Conservation (phyloP, 2,888 invertebrate species). For the Tridacna gigas region DNA sequence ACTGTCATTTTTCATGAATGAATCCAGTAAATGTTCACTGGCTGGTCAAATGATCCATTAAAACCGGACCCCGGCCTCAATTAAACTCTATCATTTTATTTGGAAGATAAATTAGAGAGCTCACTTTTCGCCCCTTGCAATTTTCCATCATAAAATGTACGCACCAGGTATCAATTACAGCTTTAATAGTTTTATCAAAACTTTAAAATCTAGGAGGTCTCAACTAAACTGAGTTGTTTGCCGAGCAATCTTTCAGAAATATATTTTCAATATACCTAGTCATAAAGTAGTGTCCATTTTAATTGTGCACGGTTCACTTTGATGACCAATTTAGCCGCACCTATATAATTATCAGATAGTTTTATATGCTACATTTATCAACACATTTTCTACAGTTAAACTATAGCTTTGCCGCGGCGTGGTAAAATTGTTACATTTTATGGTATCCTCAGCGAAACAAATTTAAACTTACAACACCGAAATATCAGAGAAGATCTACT, state of each 20-base stretch:
- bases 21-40: constrained; percentile 33
- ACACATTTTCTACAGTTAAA: constrained; percentile 34
- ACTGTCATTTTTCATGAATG: constrained; percentile 57
- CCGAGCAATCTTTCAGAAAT: constrained; percentile 11
- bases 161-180: constrained; percentile 54
- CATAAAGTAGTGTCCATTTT: constrained; percentile 19
- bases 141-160: constrained; percentile 57
- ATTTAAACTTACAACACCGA: no score
- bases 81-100: constrained; percentile 40
- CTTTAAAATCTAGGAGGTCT: constrained; percentile 50
- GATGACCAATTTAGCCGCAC: constrained; percentile 41
- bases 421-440: no score
- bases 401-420: not conserved
- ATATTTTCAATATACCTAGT: not conserved
- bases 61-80: constrained; percentile 51
- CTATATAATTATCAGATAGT: constrained; percentile 49
- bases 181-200: constrained; percentile 57
- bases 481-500: no score
- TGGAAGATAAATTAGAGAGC: constrained; percentile 25
- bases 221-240: not conserved
- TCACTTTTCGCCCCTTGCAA: constrained; percentile 33
- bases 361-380: constrained; percentile 61
- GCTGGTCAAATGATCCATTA: constrained; percentile 34
- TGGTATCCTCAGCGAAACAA: no score
- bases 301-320: constrained; percentile 17